A percentile compares a stretch with the other conserved stretches of the same genome.
These are phyloP conservation scores for Acromyrmex heyeri DNA, from an alignment of 1,140 invertebrate genomes.

Conservation along the genomic window DNA sequence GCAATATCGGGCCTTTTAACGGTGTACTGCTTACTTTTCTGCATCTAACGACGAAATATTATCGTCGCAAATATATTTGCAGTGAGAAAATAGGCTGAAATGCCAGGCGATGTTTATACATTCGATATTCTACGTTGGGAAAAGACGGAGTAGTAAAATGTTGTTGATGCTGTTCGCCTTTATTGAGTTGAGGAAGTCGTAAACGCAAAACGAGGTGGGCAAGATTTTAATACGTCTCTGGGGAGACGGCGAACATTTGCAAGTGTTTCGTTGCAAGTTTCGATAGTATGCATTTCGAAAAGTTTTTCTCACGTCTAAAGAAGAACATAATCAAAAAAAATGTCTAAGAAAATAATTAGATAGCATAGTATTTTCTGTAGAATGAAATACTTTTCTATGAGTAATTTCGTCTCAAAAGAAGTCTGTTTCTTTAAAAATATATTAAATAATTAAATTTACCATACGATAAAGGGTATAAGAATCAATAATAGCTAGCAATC, in stretches of 20 bases:
- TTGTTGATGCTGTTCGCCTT: background rate
- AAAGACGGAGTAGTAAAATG: conserved; percentile 27
- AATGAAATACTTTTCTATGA: background rate
- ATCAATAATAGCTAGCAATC: conserved; percentile 76
- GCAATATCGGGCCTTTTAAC: conserved; percentile 51
- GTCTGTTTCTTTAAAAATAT: background rate
- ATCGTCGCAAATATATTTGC: conserved; percentile 38
- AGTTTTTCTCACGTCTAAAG: background rate
- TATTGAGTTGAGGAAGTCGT: conserved; percentile 25
- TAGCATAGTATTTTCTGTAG: background rate
- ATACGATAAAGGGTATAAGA: conserved; percentile 75
- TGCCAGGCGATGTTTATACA: conserved; percentile 28
- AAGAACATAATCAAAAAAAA: background rate
- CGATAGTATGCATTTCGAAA: background rate
- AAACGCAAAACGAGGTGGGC: background rate
- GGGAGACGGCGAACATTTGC: background rate
- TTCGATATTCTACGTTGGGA: conserved; percentile 12
- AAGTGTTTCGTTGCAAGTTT: background rate
- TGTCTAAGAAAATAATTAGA: background rate
- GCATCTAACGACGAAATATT: conserved; percentile 69
- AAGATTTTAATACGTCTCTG: conserved; percentile 12
- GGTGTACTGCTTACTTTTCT: conserved; percentile 69
- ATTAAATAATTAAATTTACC: conserved; percentile 65
- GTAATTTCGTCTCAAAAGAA: background rate
- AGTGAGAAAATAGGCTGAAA: background rate